Evolutionary conservation across 1,140 invertebrate species (phyloP).

Genomic region (Cotesia glomerata): DNA sequence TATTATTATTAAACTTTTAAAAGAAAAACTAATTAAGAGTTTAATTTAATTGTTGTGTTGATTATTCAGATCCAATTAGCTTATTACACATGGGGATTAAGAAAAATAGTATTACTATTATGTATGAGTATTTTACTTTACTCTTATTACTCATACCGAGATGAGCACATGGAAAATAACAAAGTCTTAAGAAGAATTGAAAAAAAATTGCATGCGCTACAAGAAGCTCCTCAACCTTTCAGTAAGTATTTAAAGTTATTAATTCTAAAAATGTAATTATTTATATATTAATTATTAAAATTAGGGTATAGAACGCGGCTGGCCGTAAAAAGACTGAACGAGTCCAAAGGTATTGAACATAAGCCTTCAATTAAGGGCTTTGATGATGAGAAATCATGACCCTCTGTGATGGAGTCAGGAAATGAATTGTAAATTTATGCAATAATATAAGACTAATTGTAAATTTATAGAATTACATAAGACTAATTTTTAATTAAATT

Average conservation of each 20-base stretch:
- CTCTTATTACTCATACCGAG: constrained; percentile 48
- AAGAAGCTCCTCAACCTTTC: constrained; percentile 32
- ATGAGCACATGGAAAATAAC: constrained; percentile 46
- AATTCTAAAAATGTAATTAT: background rate
- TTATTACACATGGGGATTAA: constrained; percentile 46
- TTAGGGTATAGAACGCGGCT: constrained; percentile 40
- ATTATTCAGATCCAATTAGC: constrained; percentile 39
- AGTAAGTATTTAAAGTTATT: constrained; percentile 24
- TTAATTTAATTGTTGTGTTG: no score
- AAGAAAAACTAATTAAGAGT: no score
- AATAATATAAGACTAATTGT: no score
- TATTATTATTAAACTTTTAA: no score
- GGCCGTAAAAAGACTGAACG: constrained; percentile 35
- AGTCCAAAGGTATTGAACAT: background rate
- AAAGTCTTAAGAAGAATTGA: constrained; percentile 49
- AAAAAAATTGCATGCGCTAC: constrained; percentile 41
- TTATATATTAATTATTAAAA: constrained; percentile 16
- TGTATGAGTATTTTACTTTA: constrained; percentile 44
- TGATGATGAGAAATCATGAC: no score
- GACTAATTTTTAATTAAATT: background rate
- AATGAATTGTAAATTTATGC: no score
- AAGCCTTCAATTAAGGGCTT: background rate
- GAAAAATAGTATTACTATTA: constrained; percentile 44
- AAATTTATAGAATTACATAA: no score
- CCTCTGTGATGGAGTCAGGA: no score